These are phyloP conservation scores for Phoxinus dragarum DNA, from an alignment of 2,797 vertebrate genomes.

Conservation along the genomic window DNA sequence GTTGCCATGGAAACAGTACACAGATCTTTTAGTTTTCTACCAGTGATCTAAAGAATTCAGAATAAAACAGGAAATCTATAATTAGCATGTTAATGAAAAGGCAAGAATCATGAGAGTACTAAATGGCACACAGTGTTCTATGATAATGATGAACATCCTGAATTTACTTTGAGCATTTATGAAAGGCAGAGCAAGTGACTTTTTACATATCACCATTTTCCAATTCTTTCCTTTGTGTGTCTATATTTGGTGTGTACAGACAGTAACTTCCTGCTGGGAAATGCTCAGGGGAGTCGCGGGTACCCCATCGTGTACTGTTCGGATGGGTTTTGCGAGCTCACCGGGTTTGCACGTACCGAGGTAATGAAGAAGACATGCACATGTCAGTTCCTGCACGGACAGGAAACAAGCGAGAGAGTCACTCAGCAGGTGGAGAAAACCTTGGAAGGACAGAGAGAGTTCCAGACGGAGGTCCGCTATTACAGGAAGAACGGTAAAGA, in stretches of 20 bases:
- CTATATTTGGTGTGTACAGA: constrained; percentile 75
- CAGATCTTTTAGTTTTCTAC: constrained; percentile 13
- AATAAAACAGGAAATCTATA: constrained; percentile 31
- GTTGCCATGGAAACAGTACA: constrained; percentile 53
- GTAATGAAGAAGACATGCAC: constrained; percentile 96
- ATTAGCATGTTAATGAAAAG: background rate
- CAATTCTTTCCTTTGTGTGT: constrained; percentile 18
- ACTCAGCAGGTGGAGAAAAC: constrained; percentile 87
- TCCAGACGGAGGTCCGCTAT: constrained; percentile 89
- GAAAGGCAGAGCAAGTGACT: background rate
- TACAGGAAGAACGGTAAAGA: constrained; percentile 89
- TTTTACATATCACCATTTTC: background rate
- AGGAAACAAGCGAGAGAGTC: constrained; percentile 85
- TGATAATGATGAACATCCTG: background rate
- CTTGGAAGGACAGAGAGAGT: constrained; percentile 89
- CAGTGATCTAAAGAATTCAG: constrained; percentile 4
- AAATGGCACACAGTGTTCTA: background rate
- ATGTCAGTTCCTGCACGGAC: constrained; percentile 90
- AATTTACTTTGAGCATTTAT: background rate
- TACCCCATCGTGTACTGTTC: constrained; percentile 97
- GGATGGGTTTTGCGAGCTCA: constrained; percentile 94
- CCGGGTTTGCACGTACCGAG: constrained; percentile 88
- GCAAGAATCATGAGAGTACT: background rate
- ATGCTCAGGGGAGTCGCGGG: constrained; percentile 87
- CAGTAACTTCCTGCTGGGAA: constrained; percentile 96